Evolutionary conservation across 1,140 invertebrate species (phyloP), one percentile per base, ranked within the genome.

Genomic region (Micrasema longulum): DNA sequence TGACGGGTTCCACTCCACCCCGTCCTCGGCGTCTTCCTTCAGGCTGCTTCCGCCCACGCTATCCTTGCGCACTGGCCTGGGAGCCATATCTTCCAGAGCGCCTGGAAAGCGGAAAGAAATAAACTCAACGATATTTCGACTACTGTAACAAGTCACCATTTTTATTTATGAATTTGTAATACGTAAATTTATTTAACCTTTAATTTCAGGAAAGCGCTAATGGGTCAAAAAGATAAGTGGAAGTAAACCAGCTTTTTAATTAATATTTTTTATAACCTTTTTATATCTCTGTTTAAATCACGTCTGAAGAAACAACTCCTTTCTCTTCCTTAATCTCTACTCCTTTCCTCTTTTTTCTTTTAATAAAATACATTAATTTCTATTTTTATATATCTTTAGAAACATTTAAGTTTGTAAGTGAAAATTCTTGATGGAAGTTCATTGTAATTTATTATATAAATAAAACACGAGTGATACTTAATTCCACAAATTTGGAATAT

Each of bases 41-140:
- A 68, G 16, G 50, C 67, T 64, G 68, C 69, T 63, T 65, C 77
- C 10, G 72, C 67, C 50, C 76, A 78, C 2, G 76, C 67, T 45
- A 65, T 77, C 18, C 77, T 76, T 52, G 64, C 38, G 18, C 74
- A 47, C 1, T 79, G 82, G 73, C 82, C 83, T 5, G 78, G 47
- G 38, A 12, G 53, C 81, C 82, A 89, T 88, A 66, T 89, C 88
- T 79, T 87, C 80, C 35, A 89, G 79, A 36, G 88, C 87, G 84
- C 87, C 88, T 89, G 76, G 11, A 38, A 63, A 6, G 10, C 60
- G 12, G 14, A 35, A 2, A 7, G 26, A 31, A 4, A 31, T 31
- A 31, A 7, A 20, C 7, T n/a, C 20, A 57, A 11, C 14, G 5
- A n/a, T n/a, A n/a, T n/a, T n/a, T n/a, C n/a, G n/a, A n/a, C n/a